phyloP scores from a whole-genome alignment of 2,888 invertebrate genomes.

The Eustalomyia histrio region DNA sequence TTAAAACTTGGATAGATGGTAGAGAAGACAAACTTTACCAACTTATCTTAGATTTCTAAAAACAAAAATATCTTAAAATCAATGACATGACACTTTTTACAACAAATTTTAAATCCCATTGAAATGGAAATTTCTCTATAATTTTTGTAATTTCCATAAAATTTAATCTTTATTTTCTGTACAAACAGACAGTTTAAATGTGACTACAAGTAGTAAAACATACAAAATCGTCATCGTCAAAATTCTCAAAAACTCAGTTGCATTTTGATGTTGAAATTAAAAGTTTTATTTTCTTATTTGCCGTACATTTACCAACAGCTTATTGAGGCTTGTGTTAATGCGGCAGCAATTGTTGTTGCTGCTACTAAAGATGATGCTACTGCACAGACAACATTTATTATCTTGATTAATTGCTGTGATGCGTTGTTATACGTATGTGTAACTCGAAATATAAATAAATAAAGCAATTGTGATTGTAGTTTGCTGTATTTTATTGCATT shows the following conservation, averaged over 20 bases:
- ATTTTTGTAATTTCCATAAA: not conserved
- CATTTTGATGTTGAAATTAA: constrained; percentile 45
- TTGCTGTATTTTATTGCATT: too few species aligned
- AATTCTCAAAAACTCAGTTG: not conserved
- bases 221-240: constrained; percentile 19
- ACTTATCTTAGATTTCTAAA: too few species aligned
- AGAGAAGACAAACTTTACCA: too few species aligned
- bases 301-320: constrained; percentile 16
- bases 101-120: not conserved
- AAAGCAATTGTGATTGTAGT: constrained; percentile 27
- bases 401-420: constrained; percentile 62
- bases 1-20: too few species aligned
- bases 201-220: constrained; percentile 6
- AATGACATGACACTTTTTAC: not conserved
- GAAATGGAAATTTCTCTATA: constrained; percentile 30
- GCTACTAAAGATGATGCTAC: not conserved
- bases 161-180: not conserved
- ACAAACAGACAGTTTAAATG: not conserved
- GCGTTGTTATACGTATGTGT: constrained; percentile 30
- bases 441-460: constrained; percentile 7
- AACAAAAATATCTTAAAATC: too few species aligned
- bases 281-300: constrained; percentile 29
- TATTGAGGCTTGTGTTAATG: not conserved
- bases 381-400: constrained; percentile 49
- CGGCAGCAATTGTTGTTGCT: constrained; percentile 10